These are phyloP conservation scores for Hypselothyrea guttata DNA, from an alignment of 2,888 invertebrate species.

Conservation along the genomic window DNA sequence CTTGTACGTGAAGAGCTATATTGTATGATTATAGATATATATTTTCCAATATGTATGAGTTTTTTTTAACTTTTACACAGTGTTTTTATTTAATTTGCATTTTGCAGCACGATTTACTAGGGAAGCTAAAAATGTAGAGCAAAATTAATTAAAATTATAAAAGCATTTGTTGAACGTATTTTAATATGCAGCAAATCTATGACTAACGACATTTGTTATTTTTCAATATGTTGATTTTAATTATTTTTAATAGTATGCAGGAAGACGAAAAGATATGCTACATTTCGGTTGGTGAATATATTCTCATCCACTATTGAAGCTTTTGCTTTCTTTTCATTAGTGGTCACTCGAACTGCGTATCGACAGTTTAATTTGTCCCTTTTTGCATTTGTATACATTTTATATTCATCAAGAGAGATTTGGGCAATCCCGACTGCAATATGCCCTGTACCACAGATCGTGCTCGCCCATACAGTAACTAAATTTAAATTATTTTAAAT, in stretches of 20 bases:
- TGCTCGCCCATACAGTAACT: too few relatives aligned
- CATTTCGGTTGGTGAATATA: neutral
- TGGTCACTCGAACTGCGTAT: neutral
- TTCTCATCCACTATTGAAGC: slow-evolving; percentile 11
- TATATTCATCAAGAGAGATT: too few relatives aligned
- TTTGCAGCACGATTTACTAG: slow-evolving; percentile 24
- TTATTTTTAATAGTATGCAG: slow-evolving; percentile 53
- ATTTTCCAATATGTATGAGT: neutral
- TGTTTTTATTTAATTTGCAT: slow-evolving; percentile 65
- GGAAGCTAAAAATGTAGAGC: slow-evolving; percentile 3
- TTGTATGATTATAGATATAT: neutral
- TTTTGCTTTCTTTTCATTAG: slow-evolving; percentile 47
- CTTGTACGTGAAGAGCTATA: neutral
- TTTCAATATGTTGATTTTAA: slow-evolving; percentile 62
- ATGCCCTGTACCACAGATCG: too few relatives aligned
- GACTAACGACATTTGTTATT: slow-evolving; percentile 40
- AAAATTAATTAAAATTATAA: slow-evolving; percentile 50
- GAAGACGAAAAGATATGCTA: too few relatives aligned
- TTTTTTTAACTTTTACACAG: slow-evolving; percentile 3
- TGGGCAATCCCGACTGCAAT: too few relatives aligned
- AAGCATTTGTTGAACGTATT: slow-evolving; percentile 52
- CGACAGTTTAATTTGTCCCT: too few relatives aligned
- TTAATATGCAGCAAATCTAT: too few relatives aligned
- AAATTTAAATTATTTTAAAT: too few relatives aligned
- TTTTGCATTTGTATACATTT: too few relatives aligned